These are phyloP conservation scores for Xestobium rufovillosum DNA, from an alignment of 2,888 invertebrate species.

Conservation along the genomic window DNA sequence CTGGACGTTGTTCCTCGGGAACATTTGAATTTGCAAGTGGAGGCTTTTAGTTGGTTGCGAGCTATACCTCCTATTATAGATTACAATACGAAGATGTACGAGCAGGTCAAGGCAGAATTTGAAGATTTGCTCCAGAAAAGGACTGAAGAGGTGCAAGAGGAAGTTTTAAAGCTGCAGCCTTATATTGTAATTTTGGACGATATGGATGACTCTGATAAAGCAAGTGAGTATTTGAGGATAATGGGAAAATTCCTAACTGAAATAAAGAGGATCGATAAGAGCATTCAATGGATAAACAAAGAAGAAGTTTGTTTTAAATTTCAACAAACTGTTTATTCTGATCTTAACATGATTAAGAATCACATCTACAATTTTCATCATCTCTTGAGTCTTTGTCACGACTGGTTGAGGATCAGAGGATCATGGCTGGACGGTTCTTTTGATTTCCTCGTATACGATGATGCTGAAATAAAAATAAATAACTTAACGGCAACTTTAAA, in stretches of 20 bases:
- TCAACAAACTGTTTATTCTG: slow-evolving; percentile 67
- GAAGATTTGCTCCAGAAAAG: slow-evolving; percentile 69
- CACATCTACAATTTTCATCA: slow-evolving; percentile 62
- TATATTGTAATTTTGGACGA: slow-evolving; percentile 71
- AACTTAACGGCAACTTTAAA: slow-evolving; percentile 69
- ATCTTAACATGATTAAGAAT: slow-evolving; percentile 69
- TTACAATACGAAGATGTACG: slow-evolving; percentile 65
- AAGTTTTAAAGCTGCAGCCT: slow-evolving; percentile 65
- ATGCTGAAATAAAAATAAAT: slow-evolving; percentile 70
- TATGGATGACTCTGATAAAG: slow-evolving; percentile 71
- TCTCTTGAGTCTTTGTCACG: slow-evolving; percentile 57
- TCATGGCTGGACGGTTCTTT: slow-evolving; percentile 92
- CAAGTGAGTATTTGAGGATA: slow-evolving; percentile 68
- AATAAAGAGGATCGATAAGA: slow-evolving; percentile 64
- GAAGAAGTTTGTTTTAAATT: slow-evolving; percentile 85
- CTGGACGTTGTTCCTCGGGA: slow-evolving; percentile 63
- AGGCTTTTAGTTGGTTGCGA: slow-evolving; percentile 73
- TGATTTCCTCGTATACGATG: slow-evolving; percentile 68
- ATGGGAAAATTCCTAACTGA: slow-evolving; percentile 63
- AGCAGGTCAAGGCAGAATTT: slow-evolving; percentile 72
- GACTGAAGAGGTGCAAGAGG: slow-evolving; percentile 61
- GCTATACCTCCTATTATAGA: slow-evolving; percentile 75
- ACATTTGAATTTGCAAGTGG: slow-evolving; percentile 69
- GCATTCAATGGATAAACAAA: slow-evolving; percentile 79
- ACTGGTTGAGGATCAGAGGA: slow-evolving; percentile 72